phyloP scores from a whole-genome alignment of 2,797 vertebrate genomes.

The Gymnothorax javanicus region DNA sequence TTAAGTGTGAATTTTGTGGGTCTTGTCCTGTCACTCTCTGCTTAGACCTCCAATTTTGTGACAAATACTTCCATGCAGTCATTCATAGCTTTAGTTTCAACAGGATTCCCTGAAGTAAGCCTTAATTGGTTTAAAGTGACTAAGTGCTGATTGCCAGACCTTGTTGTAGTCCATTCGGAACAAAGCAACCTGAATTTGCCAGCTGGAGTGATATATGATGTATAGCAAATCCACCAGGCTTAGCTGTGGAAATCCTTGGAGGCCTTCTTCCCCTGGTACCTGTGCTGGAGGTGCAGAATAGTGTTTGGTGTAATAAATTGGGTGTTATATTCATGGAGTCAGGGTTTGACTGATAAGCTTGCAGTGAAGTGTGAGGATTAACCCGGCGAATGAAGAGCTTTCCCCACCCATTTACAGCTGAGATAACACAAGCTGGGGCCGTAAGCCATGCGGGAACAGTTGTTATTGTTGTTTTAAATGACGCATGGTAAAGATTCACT shows the following conservation, averaged over 20 bases:
- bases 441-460: background rate
- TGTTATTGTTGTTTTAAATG: conserved; percentile 22
- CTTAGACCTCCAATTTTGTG: background rate
- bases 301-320: conserved; percentile 74
- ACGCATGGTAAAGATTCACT: conserved; percentile 40
- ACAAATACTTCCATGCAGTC: background rate
- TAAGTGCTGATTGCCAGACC: background rate
- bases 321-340: conserved; percentile 59
- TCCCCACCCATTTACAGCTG: conserved; percentile 65
- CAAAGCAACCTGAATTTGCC: background rate
- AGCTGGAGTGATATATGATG: conserved; percentile 25
- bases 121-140: background rate
- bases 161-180: background rate
- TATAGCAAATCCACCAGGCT: conserved; percentile 19
- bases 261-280: conserved; percentile 52
- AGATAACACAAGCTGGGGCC: conserved; percentile 52
- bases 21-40: background rate
- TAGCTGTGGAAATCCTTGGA: conserved; percentile 50
- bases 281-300: conserved; percentile 68
- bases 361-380: conserved; percentile 69
- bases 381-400: conserved; percentile 69
- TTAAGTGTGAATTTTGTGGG: background rate
- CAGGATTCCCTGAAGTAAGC: background rate
- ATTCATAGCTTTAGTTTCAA: background rate
- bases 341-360: conserved; percentile 68